These are phyloP conservation scores for Polypedilum pembai DNA, from an alignment of 1,140 invertebrate species.

Conservation along the genomic window DNA sequence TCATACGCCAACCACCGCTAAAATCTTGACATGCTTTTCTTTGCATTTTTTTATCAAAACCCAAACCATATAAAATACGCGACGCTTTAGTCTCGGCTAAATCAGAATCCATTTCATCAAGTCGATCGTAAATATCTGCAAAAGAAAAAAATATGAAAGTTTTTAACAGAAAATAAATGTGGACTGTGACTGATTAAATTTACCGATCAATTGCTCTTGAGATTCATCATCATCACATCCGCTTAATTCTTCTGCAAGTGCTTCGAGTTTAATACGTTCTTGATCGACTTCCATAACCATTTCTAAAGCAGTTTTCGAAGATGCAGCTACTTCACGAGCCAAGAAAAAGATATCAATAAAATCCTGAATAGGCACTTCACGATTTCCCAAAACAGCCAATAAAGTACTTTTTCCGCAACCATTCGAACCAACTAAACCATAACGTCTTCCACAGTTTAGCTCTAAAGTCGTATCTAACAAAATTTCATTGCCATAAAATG, in stretches of 20 bases:
- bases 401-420: constrained; percentile 95
- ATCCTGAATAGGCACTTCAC: constrained; percentile 93
- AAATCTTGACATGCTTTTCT: constrained; percentile 86
- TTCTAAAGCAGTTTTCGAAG: constrained; percentile 84
- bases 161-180: neutral
- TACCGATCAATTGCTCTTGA: constrained; percentile 82
- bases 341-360: constrained; percentile 98
- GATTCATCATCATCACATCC: constrained; percentile 84
- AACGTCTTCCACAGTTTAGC: constrained; percentile 92
- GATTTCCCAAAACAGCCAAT: constrained; percentile 80
- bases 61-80: constrained; percentile 91
- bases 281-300: constrained; percentile 98
- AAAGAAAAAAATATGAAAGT: neutral
- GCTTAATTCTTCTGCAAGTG: constrained; percentile 83
- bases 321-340: constrained; percentile 92
- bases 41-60: constrained; percentile 94
- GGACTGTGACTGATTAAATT: neutral
- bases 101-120: constrained; percentile 94
- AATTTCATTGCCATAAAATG: constrained; percentile 94
- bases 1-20: constrained; percentile 98
- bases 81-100: constrained; percentile 91
- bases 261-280: constrained; percentile 85
- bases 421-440: constrained; percentile 93
- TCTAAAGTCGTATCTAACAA: constrained; percentile 93
- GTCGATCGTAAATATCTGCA: constrained; percentile 86